These are phyloP conservation scores for Phrynocephalus guinanensis DNA, from an alignment of 2,797 vertebrate genomes.

Conservation along the genomic window DNA sequence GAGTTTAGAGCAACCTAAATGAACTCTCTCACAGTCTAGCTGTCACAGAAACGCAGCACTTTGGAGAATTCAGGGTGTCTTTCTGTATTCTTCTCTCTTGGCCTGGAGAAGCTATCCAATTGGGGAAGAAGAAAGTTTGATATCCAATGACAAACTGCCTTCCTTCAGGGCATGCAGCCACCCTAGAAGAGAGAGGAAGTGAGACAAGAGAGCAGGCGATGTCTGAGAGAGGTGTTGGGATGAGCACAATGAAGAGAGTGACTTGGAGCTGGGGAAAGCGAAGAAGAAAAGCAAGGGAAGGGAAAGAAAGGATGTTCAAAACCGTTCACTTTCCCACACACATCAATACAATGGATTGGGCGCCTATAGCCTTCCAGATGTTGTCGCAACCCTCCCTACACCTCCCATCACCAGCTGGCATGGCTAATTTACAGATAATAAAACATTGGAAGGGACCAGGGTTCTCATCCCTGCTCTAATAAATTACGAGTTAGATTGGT, in stretches of 20 bases:
- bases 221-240: conserved; percentile 70
- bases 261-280: conserved; percentile 32
- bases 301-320: neutral
- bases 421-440: too few species aligned
- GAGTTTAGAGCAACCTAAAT: neutral
- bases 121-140: conserved; percentile 69
- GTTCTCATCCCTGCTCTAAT: too few species aligned
- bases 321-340: neutral
- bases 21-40: neutral
- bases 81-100: conserved; percentile 52
- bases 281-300: neutral
- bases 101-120: conserved; percentile 66
- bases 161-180: conserved; percentile 73
- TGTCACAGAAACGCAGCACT: conserved; percentile 49
- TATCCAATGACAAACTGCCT: conserved; percentile 75
- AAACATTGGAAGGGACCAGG: too few species aligned
- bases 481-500: too few species aligned
- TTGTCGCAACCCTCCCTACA: neutral
- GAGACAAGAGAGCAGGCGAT: conserved; percentile 70
- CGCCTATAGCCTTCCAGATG: neutral
- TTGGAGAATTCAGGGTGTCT: conserved; percentile 32
- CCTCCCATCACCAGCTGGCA: neutral
- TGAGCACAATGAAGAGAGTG: conserved; percentile 38
- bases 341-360: neutral
- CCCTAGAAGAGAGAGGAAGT: conserved; percentile 68